Conservation (phyloP, 2,888 invertebrate genomes). For the Diarsia mendica region DNA sequence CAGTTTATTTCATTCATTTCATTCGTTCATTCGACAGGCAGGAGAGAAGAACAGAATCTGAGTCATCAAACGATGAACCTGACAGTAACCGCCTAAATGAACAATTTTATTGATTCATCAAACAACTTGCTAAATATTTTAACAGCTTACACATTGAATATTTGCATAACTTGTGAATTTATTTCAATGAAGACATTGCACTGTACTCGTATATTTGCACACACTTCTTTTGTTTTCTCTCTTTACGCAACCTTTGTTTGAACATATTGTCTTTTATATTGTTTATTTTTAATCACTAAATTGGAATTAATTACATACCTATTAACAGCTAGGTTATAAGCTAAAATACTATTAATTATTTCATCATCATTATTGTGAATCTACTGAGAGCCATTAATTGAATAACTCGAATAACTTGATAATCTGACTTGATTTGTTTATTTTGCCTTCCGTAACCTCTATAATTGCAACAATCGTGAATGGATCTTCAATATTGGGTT, state of each 20-base stretch:
- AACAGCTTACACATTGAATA: conserved; percentile 11
- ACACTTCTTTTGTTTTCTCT: conserved; percentile 6
- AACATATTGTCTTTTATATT: not conserved
- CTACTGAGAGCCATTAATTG: not conserved
- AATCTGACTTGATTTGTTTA: not conserved
- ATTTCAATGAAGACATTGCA: conserved; percentile 2
- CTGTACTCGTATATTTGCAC: not conserved
- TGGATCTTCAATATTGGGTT: not conserved
- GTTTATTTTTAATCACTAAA: not conserved
- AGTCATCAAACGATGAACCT: not conserved
- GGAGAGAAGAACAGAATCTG: no score
- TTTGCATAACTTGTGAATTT: conserved; percentile 34
- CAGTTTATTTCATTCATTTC: not conserved
- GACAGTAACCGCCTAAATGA: not conserved
- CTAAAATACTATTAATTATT: not conserved
- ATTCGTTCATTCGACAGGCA: no score
- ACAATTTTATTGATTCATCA: not conserved
- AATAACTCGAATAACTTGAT: not conserved
- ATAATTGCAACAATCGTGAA: not conserved
- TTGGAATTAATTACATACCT: conserved; percentile 6
- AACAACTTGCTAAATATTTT: not conserved
- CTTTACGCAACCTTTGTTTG: not conserved
- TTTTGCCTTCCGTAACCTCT: not conserved
- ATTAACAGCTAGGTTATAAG: not conserved
- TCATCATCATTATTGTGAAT: not conserved